A percentile compares a stretch with the other conserved stretches of the same genome.
Evolutionary conservation across 2,888 invertebrate species (phyloP).

Genomic region (Neoitamus cyanurus): DNA sequence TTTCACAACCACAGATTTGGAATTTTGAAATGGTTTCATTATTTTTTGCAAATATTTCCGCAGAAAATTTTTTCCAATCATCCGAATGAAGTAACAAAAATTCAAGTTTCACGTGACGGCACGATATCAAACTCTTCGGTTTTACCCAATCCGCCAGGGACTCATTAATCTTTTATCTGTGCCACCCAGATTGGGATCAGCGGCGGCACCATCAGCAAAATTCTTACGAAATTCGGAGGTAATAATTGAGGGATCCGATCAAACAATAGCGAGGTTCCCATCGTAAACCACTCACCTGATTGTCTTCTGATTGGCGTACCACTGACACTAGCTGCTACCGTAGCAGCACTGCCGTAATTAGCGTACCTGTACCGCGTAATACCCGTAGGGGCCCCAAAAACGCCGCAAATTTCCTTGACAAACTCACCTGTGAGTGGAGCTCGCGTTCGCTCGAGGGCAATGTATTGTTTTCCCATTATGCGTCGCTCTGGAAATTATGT

Average conservation of each 20-base stretch:
- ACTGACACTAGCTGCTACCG: not conserved
- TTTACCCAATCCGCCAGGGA: not conserved
- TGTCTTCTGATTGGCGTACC: conserved; percentile 13
- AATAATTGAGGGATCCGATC: conserved; percentile 35
- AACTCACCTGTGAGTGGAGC: not conserved
- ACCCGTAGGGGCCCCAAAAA: not conserved
- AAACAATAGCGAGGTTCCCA: conserved; percentile 32
- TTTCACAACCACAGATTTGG: too few species aligned
- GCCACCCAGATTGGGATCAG: conserved; percentile 26
- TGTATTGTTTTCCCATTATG: conserved; percentile 12
- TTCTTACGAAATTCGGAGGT: conserved; percentile 22
- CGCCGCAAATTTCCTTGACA: conserved; percentile 7
- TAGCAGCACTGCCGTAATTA: not conserved
- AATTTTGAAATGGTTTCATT: too few species aligned
- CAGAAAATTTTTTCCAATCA: too few species aligned
- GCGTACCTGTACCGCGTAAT: not conserved
- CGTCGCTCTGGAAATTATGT: conserved; percentile 8
- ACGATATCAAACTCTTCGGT: not conserved
- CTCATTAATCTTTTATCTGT: conserved; percentile 37
- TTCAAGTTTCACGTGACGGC: not conserved
- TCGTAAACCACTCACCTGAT: conserved; percentile 9
- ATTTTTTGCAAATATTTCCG: too few species aligned
- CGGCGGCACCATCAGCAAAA: not conserved
- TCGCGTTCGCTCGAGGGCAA: not conserved
- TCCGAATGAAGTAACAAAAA: not conserved